phyloP scores from a whole-genome alignment of 1,140 invertebrate species.

The Triops cancriformis region DNA sequence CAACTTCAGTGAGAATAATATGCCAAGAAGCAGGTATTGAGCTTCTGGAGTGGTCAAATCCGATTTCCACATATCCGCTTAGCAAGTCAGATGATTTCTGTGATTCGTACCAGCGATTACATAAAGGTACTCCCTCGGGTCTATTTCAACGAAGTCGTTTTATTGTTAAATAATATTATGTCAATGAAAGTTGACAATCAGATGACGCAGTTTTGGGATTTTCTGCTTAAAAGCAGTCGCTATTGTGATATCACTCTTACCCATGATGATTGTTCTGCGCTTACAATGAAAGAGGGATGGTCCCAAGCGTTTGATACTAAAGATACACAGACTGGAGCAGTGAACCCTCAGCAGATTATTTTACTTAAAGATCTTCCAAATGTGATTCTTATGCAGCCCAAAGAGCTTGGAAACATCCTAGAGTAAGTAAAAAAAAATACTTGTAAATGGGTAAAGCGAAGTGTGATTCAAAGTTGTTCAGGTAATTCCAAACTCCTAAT shows the following conservation, averaged over 20 bases:
- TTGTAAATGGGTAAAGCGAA: no score
- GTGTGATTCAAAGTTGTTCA: no score
- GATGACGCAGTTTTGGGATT: constrained; percentile 5
- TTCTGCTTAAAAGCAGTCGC: constrained; percentile 1
- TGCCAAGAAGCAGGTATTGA: background rate
- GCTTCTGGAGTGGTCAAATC: background rate
- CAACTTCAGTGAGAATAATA: background rate
- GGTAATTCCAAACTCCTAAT: no score
- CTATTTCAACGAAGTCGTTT: no score
- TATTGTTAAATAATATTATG: background rate
- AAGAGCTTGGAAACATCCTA: background rate
- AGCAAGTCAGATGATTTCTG: background rate
- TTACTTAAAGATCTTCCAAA: background rate
- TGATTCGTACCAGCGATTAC: background rate
- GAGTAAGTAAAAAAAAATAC: background rate
- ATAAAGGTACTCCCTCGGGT: no score
- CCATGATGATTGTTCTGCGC: background rate
- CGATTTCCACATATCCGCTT: background rate
- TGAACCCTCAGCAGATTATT: background rate
- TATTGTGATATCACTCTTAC: background rate
- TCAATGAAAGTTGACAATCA: background rate
- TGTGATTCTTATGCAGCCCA: background rate
- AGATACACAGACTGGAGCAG: background rate
- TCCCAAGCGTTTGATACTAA: background rate
- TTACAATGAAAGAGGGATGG: background rate